phyloP scores from a whole-genome alignment of 2,888 invertebrate genomes.

The Uropetala carovei region DNA sequence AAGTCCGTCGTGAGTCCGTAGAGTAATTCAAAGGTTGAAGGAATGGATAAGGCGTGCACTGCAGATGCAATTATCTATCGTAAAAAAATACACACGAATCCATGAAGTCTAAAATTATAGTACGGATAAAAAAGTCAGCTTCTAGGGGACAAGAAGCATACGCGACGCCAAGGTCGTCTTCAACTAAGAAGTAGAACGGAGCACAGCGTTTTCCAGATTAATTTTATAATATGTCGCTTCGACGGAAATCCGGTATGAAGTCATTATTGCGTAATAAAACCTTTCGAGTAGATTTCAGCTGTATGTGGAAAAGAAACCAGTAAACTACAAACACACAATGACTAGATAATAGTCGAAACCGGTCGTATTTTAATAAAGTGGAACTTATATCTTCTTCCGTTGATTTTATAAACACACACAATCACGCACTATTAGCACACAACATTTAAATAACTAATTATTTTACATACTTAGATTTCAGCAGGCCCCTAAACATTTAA shows the following conservation, averaged over 20 bases:
- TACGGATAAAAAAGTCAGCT: too few relatives aligned
- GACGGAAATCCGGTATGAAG: slow-evolving; percentile 14
- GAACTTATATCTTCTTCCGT: too few relatives aligned
- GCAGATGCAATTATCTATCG: too few relatives aligned
- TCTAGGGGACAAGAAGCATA: not conserved
- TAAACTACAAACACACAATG: not conserved
- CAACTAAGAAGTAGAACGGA: not conserved
- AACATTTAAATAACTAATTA: too few relatives aligned
- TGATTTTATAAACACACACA: too few relatives aligned
- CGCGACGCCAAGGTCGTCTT: not conserved
- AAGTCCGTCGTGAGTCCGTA: not conserved
- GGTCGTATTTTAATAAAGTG: too few relatives aligned
- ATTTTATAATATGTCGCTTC: not conserved
- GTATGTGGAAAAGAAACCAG: not conserved
- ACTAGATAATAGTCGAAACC: too few relatives aligned
- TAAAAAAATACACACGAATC: too few relatives aligned
- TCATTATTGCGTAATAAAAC: not conserved
- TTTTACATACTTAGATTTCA: too few relatives aligned
- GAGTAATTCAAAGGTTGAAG: not conserved
- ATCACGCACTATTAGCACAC: too few relatives aligned
- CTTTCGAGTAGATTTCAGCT: not conserved
- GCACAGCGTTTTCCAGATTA: not conserved
- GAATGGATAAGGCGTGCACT: not conserved
- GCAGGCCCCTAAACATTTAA: too few relatives aligned
- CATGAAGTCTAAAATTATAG: too few relatives aligned